Conservation (phyloP, 2,888 invertebrate genomes). For the Nasonovia ribisnigri region DNA sequence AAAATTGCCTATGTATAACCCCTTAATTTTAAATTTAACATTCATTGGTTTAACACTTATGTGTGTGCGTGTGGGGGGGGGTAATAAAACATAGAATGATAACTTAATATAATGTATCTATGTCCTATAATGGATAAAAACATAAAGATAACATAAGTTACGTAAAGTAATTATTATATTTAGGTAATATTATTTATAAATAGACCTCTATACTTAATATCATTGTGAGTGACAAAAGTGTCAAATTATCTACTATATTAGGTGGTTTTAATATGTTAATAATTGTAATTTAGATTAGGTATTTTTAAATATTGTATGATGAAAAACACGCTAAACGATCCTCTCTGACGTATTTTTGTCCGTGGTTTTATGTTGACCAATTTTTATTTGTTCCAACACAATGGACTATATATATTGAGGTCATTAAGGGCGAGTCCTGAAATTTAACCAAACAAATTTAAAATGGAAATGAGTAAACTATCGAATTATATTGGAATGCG, state of each 20-base stretch:
- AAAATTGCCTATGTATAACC: background rate
- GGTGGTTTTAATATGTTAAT: conserved; percentile 10
- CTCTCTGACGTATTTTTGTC: background rate
- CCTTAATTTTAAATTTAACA: background rate
- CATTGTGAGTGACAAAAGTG: background rate
- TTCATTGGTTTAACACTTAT: background rate
- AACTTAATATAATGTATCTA: background rate
- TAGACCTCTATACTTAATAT: background rate
- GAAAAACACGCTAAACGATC: conserved; percentile 15
- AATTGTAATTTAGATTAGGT: conserved; percentile 20
- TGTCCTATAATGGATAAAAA: background rate
- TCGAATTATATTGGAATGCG: background rate
- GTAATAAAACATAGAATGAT: background rate
- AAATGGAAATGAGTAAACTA: background rate
- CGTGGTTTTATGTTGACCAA: background rate
- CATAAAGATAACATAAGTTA: background rate
- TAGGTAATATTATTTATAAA: conserved; percentile 11
- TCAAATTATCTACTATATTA: background rate
- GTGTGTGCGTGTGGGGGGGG: too few species aligned
- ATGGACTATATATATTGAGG: conserved; percentile 3
- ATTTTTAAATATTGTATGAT: background rate
- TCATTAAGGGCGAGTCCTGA: background rate
- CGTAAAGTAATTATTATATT: background rate
- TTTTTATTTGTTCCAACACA: background rate
- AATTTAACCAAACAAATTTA: background rate